Conservation (phyloP, 2,113 vertebrate genomes). For the Nesoenas mayeri region DNA sequence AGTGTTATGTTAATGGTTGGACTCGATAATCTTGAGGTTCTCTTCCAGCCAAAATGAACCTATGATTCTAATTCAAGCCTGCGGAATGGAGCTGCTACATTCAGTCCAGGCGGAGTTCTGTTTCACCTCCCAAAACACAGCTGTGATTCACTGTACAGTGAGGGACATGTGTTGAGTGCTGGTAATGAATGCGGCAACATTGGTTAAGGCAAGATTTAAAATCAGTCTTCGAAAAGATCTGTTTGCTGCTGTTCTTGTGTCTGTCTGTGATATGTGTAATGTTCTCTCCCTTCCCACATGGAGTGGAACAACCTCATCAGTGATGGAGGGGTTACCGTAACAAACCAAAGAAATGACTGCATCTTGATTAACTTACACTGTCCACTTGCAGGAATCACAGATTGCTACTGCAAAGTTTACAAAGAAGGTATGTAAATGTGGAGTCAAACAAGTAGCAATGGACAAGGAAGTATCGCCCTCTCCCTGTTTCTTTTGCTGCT, state of each 20-base stretch:
- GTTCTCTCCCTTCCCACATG: not conserved
- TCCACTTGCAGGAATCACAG: constrained; percentile 59
- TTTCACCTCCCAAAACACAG: not conserved
- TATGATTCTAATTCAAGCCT: not conserved
- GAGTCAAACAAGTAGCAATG: not conserved
- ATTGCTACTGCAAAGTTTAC: constrained; percentile 53
- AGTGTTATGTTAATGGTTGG: too few relatives aligned
- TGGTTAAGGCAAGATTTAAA: not conserved
- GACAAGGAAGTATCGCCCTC: not conserved
- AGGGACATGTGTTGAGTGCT: not conserved
- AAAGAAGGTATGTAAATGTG: constrained; percentile 67
- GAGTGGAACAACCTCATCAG: not conserved
- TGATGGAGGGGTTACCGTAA: not conserved
- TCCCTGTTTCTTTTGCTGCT: not conserved
- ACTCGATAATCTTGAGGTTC: too few relatives aligned
- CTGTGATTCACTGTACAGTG: not conserved
- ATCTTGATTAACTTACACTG: not conserved
- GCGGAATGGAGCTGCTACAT: not conserved
- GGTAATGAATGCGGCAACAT: not conserved
- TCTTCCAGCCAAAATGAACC: too few relatives aligned
- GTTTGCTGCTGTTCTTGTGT: not conserved
- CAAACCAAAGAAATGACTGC: not conserved
- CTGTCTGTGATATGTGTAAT: not conserved
- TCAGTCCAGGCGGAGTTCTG: not conserved
- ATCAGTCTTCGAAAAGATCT: not conserved